Percentiles rank a stretch among this genome's conserved stretches.
phyloP scores from a whole-genome alignment of 53 echinoderm and acorn worm species.

The Temnopleurus reevesii region DNA sequence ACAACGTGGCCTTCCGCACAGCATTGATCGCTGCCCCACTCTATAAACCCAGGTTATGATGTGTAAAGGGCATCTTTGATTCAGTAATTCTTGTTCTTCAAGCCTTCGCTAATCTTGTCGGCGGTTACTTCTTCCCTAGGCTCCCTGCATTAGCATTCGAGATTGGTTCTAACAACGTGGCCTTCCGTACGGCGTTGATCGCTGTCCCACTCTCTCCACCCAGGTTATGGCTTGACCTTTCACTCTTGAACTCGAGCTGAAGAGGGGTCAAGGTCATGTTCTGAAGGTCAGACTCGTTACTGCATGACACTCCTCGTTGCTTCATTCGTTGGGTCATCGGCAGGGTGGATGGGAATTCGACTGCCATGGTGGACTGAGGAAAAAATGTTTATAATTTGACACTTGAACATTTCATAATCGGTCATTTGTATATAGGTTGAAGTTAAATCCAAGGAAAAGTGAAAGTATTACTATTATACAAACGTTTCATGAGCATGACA shows the following conservation, averaged over 20 bases:
- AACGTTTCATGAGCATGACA: too few species aligned
- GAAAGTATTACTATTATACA: too few species aligned
- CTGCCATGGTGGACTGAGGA: slow-evolving; percentile 75
- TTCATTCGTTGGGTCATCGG: slow-evolving; percentile 93
- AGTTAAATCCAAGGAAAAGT: too few species aligned
- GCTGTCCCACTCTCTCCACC: background rate
- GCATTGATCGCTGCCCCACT: background rate
- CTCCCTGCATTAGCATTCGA: background rate
- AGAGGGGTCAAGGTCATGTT: slow-evolving; percentile 66
- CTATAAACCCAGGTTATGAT: background rate
- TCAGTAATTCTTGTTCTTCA: too few species aligned
- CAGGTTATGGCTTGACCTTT: slow-evolving; percentile 13
- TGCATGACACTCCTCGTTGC: slow-evolving; percentile 77
- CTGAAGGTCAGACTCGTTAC: slow-evolving; percentile 76
- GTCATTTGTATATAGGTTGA: too few species aligned
- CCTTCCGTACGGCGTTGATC: background rate
- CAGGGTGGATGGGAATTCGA: slow-evolving; percentile 73
- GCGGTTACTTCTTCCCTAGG: background rate
- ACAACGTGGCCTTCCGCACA: background rate
- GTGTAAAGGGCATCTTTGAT: too few species aligned
- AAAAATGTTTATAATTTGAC: too few species aligned
- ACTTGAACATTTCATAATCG: too few species aligned
- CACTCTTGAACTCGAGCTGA: slow-evolving; percentile 56
- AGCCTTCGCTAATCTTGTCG: too few species aligned
- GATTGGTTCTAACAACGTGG: slow-evolving; percentile 4